phyloP scores from a whole-genome alignment of 2,113 vertebrate genomes.

The Thunnus maccoyii region DNA sequence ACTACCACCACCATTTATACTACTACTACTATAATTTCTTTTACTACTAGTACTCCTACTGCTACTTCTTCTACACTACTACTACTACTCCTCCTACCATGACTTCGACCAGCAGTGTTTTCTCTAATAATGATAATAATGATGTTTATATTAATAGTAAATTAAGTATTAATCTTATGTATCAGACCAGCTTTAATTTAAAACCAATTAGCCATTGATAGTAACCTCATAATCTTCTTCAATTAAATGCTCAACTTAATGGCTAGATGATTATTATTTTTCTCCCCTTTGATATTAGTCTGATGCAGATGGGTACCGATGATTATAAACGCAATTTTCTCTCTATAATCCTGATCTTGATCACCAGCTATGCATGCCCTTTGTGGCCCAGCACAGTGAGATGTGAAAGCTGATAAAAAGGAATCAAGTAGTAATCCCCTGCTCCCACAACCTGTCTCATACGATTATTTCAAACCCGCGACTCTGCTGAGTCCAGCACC shows the following conservation, averaged over 20 bases:
- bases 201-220: not conserved
- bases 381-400: constrained; percentile 50
- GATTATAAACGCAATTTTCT: constrained; percentile 46
- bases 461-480: constrained; percentile 46
- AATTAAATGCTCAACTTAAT: not conserved
- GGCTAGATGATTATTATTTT: not conserved
- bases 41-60: not conserved
- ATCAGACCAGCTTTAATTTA: not conserved
- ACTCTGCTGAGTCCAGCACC: constrained; percentile 45
- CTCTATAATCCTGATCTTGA: constrained; percentile 43
- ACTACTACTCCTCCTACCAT: too few relatives aligned
- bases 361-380: constrained; percentile 41
- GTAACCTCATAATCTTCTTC: not conserved
- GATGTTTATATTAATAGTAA: not conserved
- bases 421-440: constrained; percentile 61
- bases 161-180: not conserved
- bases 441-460: constrained; percentile 51
- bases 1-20: not conserved
- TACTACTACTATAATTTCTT: too few relatives aligned
- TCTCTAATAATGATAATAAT: too few relatives aligned
- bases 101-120: too few relatives aligned
- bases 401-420: constrained; percentile 64
- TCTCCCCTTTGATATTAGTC: constrained; percentile 6
- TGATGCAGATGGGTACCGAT: not conserved
- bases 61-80: not conserved